Evolutionary conservation across 2,113 vertebrate species (phyloP), one percentile per base, ranked within the genome.

Genomic region (Peromyscus leucopus): DNA sequence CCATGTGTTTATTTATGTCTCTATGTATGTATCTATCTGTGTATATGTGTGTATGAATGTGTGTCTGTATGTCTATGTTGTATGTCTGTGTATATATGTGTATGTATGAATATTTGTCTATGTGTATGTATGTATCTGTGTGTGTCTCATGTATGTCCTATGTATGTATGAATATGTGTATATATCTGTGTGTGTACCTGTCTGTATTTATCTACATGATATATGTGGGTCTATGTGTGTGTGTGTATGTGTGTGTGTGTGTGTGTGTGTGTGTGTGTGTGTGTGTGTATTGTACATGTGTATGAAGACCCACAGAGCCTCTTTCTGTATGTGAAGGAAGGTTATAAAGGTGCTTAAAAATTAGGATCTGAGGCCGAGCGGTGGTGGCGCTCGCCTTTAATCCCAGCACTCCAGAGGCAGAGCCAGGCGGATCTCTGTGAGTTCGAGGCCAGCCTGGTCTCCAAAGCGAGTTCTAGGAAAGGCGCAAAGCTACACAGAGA

Each of bases 1-100:
- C 59, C 2, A 2, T 1, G 9, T 28, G 2, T 7, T 28, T 24
- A 74, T 12, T 1, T 39, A 33, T 33, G 22, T 46, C 17, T n/a
- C 71, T 74, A 2, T 57, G 19, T n/a, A 22, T 63, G 22, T 26
- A 26, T 83, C 80, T 83, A 19, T 59, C 19, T 59, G 33, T n/a
- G 55, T n/a, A 24, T 61, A 2, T 59, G 79, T 51, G 7, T 57
- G 33, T 82, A 59, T 31, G 10, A 5, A 33, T 82, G 51, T 51
- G 17, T 83, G 33, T 82, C 33, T n/a, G 19, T 83, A 9, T 83
- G 57, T n/a, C 6, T 42, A 24, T 16, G 21, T 79, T 46, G 24
- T 84, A 6, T 15, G 39, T 46, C 8, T 85, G 22, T 63, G 39
- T 63, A 16, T 31, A 7, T 42, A 42, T 42, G 22, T 39, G 55